Evolutionary conservation across 2,113 vertebrate genomes (phyloP), one percentile per base, ranked within the genome.

Genomic region (Ondatra zibethicus): DNA sequence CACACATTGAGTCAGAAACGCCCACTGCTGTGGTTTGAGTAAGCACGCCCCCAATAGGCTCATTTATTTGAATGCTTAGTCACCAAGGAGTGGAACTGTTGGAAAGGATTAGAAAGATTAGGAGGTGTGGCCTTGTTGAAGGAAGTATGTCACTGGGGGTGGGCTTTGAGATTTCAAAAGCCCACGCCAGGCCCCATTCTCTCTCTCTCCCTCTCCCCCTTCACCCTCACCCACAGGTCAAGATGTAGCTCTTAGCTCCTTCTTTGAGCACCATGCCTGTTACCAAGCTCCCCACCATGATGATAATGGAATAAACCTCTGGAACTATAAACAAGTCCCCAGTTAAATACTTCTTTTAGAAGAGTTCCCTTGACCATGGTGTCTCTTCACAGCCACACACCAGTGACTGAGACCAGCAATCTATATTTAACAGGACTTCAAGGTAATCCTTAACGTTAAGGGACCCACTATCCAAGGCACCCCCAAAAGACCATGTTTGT

Each of bases 1-100:
- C 36, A 92, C 19, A 81, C 5, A 21, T 14, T 92, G 80, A 88
- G 78, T 92, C 94, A 90, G 58, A 95, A 88, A 90, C 52, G 25
- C 36, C 68, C 52, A 76, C 25, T 2, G 5, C 29, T 12, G 25
- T 29, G 25, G 42, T 76, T 29, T 29, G 39, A 27, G 73, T 76
- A 76, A 29, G 3, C 12, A 29, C 31, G 27, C 3, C 3, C 45
- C 29, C 17, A 17, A 73, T 8, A 31, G 27, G 13, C 75, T 77
- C 27, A 4, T 17, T 31, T 77, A 29, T 45, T 45, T 76, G 25
- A 76, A 45, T 45, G 73, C 27, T 77, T 31, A 76, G 75, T 47
- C 75, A 77, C 6, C 27, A 73, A 13, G 45, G 3, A 33, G 2
- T 78, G 27, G 27, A 47, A 50, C 76, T 78, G 42, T 78, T 78